These are phyloP conservation scores for Teinopalpus imperialis DNA, from an alignment of 2,888 invertebrate genomes.

Conservation along the genomic window DNA sequence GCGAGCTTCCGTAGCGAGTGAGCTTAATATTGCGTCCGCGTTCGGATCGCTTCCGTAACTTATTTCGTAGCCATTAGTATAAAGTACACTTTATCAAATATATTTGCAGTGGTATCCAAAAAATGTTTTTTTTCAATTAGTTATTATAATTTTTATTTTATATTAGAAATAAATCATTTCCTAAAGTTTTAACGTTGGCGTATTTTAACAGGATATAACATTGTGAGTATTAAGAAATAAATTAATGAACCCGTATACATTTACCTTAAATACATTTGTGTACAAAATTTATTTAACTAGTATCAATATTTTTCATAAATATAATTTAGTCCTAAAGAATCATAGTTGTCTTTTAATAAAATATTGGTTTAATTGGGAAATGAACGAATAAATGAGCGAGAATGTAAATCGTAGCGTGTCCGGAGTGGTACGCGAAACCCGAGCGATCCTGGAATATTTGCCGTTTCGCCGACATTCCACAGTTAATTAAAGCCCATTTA, in stretches of 20 bases:
- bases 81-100: constrained; percentile 11
- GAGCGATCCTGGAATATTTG: constrained; percentile 66
- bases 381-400: constrained; percentile 59
- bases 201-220: not conserved
- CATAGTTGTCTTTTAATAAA: too few relatives aligned
- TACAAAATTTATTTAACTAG: too few relatives aligned
- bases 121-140: constrained; percentile 4
- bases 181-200: not conserved
- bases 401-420: constrained; percentile 65
- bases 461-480: constrained; percentile 72
- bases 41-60: constrained; percentile 53
- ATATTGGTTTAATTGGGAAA: too few relatives aligned
- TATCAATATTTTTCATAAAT: too few relatives aligned
- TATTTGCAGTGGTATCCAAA: not conserved
- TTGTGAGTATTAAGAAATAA: constrained; percentile 6
- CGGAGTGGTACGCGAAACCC: constrained; percentile 41
- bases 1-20: constrained; percentile 59
- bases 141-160: too few relatives aligned
- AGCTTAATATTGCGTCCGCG: constrained; percentile 40
- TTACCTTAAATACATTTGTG: too few relatives aligned
- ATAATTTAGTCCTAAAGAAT: too few relatives aligned
- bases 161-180: too few relatives aligned
- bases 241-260: too few relatives aligned
- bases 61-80: constrained; percentile 56
- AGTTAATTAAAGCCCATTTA: constrained; percentile 79